Conservation (phyloP, 2,888 invertebrate genomes). For the Lasius platythorax region DNA sequence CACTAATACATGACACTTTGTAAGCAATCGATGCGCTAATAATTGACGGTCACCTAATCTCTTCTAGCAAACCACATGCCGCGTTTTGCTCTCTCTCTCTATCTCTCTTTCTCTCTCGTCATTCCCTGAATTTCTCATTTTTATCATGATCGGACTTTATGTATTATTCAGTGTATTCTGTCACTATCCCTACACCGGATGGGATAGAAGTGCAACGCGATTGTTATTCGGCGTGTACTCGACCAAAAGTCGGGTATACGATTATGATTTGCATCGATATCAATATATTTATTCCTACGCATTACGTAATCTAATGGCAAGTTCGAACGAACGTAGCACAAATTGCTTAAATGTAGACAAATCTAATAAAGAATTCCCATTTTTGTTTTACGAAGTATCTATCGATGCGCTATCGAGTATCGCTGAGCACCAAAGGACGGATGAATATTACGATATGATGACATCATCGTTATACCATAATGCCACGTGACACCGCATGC, state of each 20-base stretch:
- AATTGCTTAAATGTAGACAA: neutral
- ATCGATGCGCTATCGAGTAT: constrained; percentile 38
- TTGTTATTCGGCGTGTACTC: neutral
- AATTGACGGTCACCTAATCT: constrained; percentile 45
- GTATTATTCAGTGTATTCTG: neutral
- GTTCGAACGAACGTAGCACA: neutral
- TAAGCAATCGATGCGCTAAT: constrained; percentile 12
- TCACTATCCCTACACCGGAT: neutral
- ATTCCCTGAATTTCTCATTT: constrained; percentile 34
- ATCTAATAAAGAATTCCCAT: constrained; percentile 27
- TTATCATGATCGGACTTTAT: constrained; percentile 44
- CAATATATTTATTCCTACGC: neutral
- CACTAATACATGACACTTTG: neutral
- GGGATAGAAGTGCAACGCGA: constrained; percentile 38
- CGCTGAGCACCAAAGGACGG: constrained; percentile 31
- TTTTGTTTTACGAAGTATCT: constrained; percentile 2
- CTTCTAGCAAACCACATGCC: constrained; percentile 36
- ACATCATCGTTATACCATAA: constrained; percentile 42
- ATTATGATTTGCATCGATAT: neutral
- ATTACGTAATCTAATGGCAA: neutral
- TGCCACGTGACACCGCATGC: neutral
- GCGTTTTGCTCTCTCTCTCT: neutral
- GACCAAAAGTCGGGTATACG: neutral
- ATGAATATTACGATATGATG: constrained; percentile 52
- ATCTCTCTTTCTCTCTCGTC: neutral